A percentile compares a stretch with the other conserved stretches of the same genome.
phyloP scores from a whole-genome alignment of 2,888 invertebrate genomes.

The Pherbina coryleti region DNA sequence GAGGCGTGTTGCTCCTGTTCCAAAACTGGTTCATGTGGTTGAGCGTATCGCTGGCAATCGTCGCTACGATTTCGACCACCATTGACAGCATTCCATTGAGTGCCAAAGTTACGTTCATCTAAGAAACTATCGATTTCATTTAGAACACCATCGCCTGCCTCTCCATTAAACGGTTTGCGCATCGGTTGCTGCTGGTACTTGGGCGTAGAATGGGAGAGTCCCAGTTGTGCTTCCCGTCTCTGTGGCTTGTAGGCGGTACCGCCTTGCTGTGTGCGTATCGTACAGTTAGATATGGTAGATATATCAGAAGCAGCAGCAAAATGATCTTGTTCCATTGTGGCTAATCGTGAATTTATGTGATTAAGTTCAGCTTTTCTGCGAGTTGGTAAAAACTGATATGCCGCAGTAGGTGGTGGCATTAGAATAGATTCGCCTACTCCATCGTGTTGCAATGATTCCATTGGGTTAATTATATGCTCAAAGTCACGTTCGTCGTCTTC shows the following conservation, averaged over 20 bases:
- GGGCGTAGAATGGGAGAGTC: conserved; percentile 65
- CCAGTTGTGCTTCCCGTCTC: conserved; percentile 31
- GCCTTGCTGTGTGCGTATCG: conserved; percentile 53
- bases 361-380: conserved; percentile 62
- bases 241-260: not conserved
- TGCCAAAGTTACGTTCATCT: conserved; percentile 49
- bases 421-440: not conserved
- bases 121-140: conserved; percentile 66
- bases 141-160: conserved; percentile 54
- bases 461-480: not conserved
- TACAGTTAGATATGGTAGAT: conserved; percentile 65
- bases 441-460: not conserved
- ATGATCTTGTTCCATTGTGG: conserved; percentile 54
- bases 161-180: not conserved
- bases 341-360: conserved; percentile 61
- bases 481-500: not conserved
- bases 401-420: conserved; percentile 49
- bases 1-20: conserved; percentile 40
- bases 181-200: conserved; percentile 51
- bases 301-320: conserved; percentile 59
- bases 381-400: conserved; percentile 58
- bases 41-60: conserved; percentile 48
- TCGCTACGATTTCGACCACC: conserved; percentile 50
- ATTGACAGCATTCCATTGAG: conserved; percentile 44
- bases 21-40: not conserved